A percentile compares a stretch with the other conserved stretches of the same genome.
These are phyloP conservation scores for Monochamus alternatus DNA, from an alignment of 2,888 invertebrate species.

Conservation along the genomic window DNA sequence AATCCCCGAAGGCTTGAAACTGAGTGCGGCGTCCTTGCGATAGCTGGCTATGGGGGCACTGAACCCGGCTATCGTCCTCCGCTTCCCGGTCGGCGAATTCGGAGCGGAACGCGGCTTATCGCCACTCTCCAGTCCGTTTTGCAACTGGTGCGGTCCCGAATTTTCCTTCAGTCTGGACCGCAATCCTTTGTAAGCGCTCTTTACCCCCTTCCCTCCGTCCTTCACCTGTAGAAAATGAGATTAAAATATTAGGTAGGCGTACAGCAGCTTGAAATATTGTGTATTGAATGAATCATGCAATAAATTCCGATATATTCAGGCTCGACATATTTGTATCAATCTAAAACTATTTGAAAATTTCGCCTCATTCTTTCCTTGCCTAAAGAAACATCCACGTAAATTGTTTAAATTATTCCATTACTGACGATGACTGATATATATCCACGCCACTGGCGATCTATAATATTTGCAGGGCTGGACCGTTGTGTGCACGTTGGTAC, in stretches of 20 bases:
- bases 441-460: no score
- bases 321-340: no score
- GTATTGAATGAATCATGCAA: no score
- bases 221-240: constrained; percentile 74
- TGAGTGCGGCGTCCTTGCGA: constrained; percentile 67
- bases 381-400: no score
- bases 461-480: no score
- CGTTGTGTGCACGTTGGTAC: no score
- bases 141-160: constrained; percentile 65
- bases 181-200: constrained; percentile 84
- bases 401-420: no score
- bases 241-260: background rate
- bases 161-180: constrained; percentile 76
- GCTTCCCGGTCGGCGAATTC: constrained; percentile 77
- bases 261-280: no score
- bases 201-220: constrained; percentile 83
- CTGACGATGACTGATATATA: no score
- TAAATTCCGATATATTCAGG: no score
- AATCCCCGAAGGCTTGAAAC: constrained; percentile 64
- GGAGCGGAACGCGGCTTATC: constrained; percentile 77
- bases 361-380: no score
- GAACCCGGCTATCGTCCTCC: constrained; percentile 66
- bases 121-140: constrained; percentile 63
- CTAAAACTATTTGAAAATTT: no score
- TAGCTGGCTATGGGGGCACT: constrained; percentile 68